Percentiles rank a stretch among this genome's conserved stretches.
Evolutionary conservation across 2,113 vertebrate genomes (phyloP).

Genomic region (Suncus etruscus): DNA sequence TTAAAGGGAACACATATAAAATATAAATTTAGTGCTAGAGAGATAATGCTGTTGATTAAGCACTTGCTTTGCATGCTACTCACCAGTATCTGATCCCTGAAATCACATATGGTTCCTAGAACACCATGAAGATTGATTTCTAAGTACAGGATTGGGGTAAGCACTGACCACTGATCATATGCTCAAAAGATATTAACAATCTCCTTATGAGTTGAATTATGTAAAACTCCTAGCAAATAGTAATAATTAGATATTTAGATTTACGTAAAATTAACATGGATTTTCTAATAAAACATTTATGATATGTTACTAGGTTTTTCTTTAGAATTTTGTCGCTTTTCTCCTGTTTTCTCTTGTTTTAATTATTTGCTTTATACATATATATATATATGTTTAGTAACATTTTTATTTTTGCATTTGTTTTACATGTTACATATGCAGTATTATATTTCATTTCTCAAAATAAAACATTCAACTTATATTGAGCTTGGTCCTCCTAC

Average conservation of each 20-base stretch:
- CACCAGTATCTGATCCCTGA: not conserved
- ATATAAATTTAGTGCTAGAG: not conserved
- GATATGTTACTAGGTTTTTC: not conserved
- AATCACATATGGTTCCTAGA: too few relatives aligned
- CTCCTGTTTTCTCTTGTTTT: not conserved
- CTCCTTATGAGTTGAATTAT: not conserved
- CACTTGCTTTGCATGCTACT: not conserved
- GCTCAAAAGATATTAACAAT: too few relatives aligned
- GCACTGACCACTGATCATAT: too few relatives aligned
- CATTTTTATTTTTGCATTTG: slow-evolving; percentile 41
- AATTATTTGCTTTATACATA: slow-evolving; percentile 48
- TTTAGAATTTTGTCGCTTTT: slow-evolving; percentile 53
- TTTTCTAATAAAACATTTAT: slow-evolving; percentile 18
- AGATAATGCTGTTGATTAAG: too few relatives aligned
- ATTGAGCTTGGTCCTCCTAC: fast-evolving
- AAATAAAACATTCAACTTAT: not conserved
- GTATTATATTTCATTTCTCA: slow-evolving; percentile 61
- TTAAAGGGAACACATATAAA: not conserved
- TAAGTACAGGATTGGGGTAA: too few relatives aligned
- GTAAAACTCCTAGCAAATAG: not conserved
- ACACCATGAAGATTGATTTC: too few relatives aligned
- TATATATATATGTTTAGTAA: not conserved
- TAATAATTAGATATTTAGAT: not conserved
- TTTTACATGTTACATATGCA: slow-evolving; percentile 66
- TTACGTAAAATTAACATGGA: not conserved